Conservation (phyloP, 1,140 invertebrate species). For the Colletes gigas region DNA sequence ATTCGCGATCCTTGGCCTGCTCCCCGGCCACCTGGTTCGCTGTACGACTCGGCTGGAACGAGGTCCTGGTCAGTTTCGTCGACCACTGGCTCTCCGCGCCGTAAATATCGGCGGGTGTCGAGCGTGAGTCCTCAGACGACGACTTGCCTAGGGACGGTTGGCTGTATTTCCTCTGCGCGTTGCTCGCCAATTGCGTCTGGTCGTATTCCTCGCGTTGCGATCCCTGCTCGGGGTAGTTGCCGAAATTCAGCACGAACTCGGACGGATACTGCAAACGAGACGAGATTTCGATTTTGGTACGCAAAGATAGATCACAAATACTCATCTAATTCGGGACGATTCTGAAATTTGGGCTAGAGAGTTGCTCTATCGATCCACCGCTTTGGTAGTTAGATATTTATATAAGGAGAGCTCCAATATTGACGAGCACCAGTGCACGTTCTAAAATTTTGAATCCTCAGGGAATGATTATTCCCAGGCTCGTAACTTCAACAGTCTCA, state of each 20-base stretch:
- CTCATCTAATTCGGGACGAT: too few relatives aligned
- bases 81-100: conserved; percentile 85
- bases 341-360: too few relatives aligned
- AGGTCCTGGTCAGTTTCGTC: conserved; percentile 82
- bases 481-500: too few relatives aligned
- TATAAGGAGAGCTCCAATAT: too few relatives aligned
- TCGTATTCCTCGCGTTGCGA: conserved; percentile 66
- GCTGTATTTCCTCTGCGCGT: conserved; percentile 57
- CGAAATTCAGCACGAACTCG: conserved; percentile 76
- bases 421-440: too few relatives aligned
- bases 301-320: too few relatives aligned
- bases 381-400: too few relatives aligned
- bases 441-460: too few relatives aligned
- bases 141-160: conserved; percentile 18
- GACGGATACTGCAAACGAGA: conserved; percentile 66
- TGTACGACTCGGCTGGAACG: conserved; percentile 82
- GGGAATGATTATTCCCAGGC: too few relatives aligned
- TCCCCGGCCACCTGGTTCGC: conserved; percentile 79
- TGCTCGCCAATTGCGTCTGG: conserved; percentile 62
- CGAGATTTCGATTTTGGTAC: too few relatives aligned
- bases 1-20: conserved; percentile 29
- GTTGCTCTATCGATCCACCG: too few relatives aligned
- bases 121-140: not conserved
- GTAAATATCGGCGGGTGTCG: conserved; percentile 71
- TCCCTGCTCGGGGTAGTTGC: conserved; percentile 47